Evolutionary conservation across 2,888 invertebrate species (phyloP), one percentile per base, ranked within the genome.

Genomic region (Dromius quadrimaculatus): DNA sequence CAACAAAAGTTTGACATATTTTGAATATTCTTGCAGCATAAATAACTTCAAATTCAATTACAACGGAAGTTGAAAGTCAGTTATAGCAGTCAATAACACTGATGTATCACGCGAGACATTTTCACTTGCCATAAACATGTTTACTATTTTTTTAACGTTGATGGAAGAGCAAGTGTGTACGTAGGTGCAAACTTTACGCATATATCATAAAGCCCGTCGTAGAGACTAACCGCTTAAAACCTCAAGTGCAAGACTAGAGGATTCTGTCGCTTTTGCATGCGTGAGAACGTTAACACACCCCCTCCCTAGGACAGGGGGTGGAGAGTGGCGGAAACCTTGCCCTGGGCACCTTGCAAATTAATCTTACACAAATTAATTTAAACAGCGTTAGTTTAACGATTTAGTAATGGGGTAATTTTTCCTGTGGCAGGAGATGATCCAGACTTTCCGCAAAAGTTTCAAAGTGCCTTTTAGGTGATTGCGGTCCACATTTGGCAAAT

Each of bases 321-420:
- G 8, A 11, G 15, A 57, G 54, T 66, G 54, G 54, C 54, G 66
- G 57, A 66, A 66, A 66, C 66, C 50, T 36, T 22, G 66, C 66
- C 41, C n/a, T 32, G 32, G 57, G 66, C 66, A 19, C 65, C 65
- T 32, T 65, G 66, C 54, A 41, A 66, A 66, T 69, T 69, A 69
- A 69, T 59, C 69, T 69, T 45, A 57, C 57, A 45, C 69, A 45
- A 59, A 69, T 69, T 69, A 59, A 69, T 69, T 69, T 69, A 69
- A 59, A 69, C 69, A 69, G 61, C 69, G 61, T 69, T 69, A 61
- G 59, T 61, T 69, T 59, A 69, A 69, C 61, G 69, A 69, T 69
- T 61, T 69, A 69, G 69, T 69, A 69, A 69, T 69, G 45, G 59
- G 20, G 54, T 32, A 5, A 43, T 63, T 19, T 32, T 45, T 32